phyloP scores from a whole-genome alignment of 37 sponge, comb jelly and placozoan species.

The Petrosia ficiformis region DNA sequence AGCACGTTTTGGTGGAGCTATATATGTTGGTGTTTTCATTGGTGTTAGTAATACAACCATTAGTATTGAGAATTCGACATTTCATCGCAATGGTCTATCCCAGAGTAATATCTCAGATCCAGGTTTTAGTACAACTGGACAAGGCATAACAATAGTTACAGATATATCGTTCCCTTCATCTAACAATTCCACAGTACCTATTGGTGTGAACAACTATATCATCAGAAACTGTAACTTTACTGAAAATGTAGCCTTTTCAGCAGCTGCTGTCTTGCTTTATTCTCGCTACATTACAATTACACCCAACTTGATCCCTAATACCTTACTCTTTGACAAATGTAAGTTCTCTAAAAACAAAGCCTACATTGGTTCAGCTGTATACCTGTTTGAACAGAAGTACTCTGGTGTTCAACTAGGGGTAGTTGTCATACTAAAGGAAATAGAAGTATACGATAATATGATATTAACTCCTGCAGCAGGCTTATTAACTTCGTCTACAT shows the following conservation, averaged over 20 bases:
- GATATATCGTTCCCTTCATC: neutral
- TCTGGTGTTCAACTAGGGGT: constrained; percentile 20
- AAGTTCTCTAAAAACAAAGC: constrained; percentile 25
- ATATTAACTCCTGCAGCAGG: neutral
- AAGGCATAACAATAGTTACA: neutral
- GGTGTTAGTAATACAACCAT: constrained; percentile 16
- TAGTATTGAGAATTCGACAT: constrained; percentile 22
- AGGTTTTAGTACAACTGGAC: neutral
- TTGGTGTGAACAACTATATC: neutral
- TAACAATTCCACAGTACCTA: neutral
- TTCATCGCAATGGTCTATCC: constrained; percentile 12
- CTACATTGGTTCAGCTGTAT: constrained; percentile 13
- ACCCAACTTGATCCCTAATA: neutral
- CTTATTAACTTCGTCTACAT: neutral
- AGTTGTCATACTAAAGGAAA: constrained; percentile 7
- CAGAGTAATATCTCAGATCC: neutral
- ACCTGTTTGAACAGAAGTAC: constrained; percentile 17
- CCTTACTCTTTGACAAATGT: constrained; percentile 15
- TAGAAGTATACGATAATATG: constrained; percentile 9
- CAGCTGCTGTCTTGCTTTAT: constrained; percentile 2
- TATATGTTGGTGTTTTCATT: constrained; percentile 21
- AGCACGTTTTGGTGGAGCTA: constrained; percentile 34
- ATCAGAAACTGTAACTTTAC: constrained; percentile 4
- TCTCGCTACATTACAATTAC: constrained; percentile 9
- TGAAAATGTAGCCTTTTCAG: constrained; percentile 4